Conservation (phyloP, 2,888 invertebrate species). For the Phengaris arion region DNA sequence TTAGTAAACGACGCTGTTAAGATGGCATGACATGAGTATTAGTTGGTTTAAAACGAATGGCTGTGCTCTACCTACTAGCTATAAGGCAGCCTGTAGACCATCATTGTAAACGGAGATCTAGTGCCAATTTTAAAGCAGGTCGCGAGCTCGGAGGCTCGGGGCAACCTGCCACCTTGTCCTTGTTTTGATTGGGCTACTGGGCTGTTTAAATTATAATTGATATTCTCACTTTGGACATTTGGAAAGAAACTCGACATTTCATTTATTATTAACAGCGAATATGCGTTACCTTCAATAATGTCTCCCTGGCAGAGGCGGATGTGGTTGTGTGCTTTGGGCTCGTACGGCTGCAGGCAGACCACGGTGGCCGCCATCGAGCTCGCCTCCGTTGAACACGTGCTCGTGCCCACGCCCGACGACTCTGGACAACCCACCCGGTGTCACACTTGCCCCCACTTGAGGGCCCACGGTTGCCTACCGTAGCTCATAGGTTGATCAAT, state of each 20-base stretch:
- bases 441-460: neutral
- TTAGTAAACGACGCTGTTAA: conserved; percentile 4
- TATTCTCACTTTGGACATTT: too few relatives aligned
- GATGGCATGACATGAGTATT: conserved; percentile 1
- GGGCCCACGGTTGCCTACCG: too few relatives aligned
- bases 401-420: conserved; percentile 14
- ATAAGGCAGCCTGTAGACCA: too few relatives aligned
- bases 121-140: too few relatives aligned
- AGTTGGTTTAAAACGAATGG: conserved; percentile 11
- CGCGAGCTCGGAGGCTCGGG: too few relatives aligned
- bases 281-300: conserved; percentile 87
- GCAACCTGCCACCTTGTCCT: too few relatives aligned
- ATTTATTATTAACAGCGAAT: too few relatives aligned
- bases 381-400: neutral
- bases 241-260: too few relatives aligned
- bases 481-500: neutral
- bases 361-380: conserved; percentile 81
- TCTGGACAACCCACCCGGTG: conserved; percentile 9
- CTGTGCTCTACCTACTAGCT: neutral
- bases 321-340: conserved; percentile 84
- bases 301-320: conserved; percentile 92
- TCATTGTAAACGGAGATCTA: too few relatives aligned
- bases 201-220: too few relatives aligned
- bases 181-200: too few relatives aligned
- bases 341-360: conserved; percentile 91